Base-by-base conservation (phyloP, 2,888 invertebrate genomes). In the Tinea trinotella region DNA sequence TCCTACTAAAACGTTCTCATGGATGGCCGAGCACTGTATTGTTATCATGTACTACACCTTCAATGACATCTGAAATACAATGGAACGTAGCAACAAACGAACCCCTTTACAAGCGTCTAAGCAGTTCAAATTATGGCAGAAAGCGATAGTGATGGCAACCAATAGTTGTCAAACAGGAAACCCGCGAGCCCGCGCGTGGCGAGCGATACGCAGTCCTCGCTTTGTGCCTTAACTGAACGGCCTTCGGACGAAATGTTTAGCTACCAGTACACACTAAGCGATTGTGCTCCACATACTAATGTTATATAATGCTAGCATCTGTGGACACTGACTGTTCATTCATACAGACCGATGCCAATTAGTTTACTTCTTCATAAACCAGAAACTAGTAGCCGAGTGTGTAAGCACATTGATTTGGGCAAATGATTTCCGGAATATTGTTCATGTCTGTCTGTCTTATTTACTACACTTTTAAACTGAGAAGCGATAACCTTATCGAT, bases 151-250 rank as follows among this genome's bases (percentile, higher is more conserved):
- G 83, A 83, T 83, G 83, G 82, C 80, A 83, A 83, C 75, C 72
- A 76, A 82, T 84, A 83, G 84, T 82, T 75, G 84, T 84, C 80
- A 81, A 84, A 81, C 85, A 85, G 84, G 84, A 85, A 84, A 79
- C 72, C 13, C 66, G 77, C 72, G 76, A 72, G 76, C 77, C 7
- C 77, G 78, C 80, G 80, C 76, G 82, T 78, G 80, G 81, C 72
- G 70, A 68, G 68, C 72, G 72, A 74, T 75, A 76, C 68, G 70
- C 71, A 67, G 71, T 70, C 73, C 69, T 73, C 46, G 78, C 78
- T 75, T 76, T 76, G 78, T 76, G 70, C 67, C 65, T 69, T 69
- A 20, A 48, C 56, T 22, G 20, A 36, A 64, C 72, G 79, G 77
- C 83, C 78, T 76, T 76, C 79, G 74, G 64, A 74, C 70, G 76